Evolutionary conservation across 2,113 vertebrate species (phyloP).

Genomic region (human (Homo sapiens)): DNA sequence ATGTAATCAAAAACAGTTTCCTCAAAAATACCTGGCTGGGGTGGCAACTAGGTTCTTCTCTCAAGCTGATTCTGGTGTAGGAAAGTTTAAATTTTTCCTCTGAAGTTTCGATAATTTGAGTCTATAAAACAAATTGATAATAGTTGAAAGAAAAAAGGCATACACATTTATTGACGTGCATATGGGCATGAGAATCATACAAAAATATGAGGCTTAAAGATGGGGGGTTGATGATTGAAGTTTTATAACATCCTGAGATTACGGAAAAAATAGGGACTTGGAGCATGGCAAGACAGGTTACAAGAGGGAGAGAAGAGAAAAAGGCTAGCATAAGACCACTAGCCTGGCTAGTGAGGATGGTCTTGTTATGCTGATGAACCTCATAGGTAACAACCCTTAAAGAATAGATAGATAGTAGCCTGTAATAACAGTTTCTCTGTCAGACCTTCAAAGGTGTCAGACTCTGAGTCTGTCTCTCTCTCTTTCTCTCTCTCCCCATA

Average conservation of each 20-base stretch:
- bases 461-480: not conserved
- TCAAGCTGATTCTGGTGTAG: not conserved
- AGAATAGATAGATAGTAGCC: not conserved
- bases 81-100: not conserved
- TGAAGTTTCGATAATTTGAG: not conserved
- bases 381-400: not conserved
- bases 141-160: not conserved
- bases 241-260: not conserved
- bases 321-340: too few species aligned
- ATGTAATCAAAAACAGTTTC: not conserved
- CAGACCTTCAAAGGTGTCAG: not conserved
- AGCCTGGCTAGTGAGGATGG: not conserved
- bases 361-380: not conserved
- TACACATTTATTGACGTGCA: not conserved
- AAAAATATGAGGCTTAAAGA: not conserved
- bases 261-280: not conserved
- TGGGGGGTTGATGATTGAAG: not conserved
- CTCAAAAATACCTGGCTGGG: not conserved
- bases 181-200: not conserved
- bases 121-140: not conserved
- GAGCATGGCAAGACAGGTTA: not conserved
- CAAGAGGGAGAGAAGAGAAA: not conserved
- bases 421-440: not conserved
- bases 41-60: not conserved
- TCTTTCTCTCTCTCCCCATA: not conserved